Base-by-base conservation (phyloP, 2,113 vertebrate genomes). In the Pungitius pungitius region DNA sequence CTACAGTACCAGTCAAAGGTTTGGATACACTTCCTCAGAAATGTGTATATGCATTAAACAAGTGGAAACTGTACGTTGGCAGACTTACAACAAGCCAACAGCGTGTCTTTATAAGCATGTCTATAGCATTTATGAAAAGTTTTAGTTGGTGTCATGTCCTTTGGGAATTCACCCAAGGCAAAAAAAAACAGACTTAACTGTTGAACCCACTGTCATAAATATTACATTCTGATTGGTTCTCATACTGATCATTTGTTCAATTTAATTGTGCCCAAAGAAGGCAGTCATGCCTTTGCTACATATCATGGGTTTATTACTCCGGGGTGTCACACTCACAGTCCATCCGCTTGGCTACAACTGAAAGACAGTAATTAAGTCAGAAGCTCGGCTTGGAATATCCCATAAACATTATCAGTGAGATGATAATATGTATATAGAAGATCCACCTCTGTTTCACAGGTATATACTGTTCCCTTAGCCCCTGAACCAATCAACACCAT, bases 401-500 rank as follows among this genome's bases (percentile, higher is more conserved):
- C 26, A 20, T 8, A 55, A 55, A 17, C 30, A 58, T 20, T 17
- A 42, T 22, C 30, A 49, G 26, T 30, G 5, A 30, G 30, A 30
- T 30, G 2, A 30, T 30, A 30, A 30, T 30, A 40, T 52, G 10
- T 24, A 18, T 61, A 62, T 51, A 9, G 4, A 39, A 52, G 22
- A 58, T 0, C 64, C 68, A 58, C 37, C 14, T 76, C 27, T 18
- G 27, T 30, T 63, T 60, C 56, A 59, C 58, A 55, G n/a, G n/a
- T 58, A 11, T 49, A 7, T 12, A 12, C 39, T 13, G 39, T 59
- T 49, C 12, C 30, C 13, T 3, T 8, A 59, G 18, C 12, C 45
- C 24, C 6, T 74, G 20, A 22, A 12, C 20, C 58, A 64, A 65
- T 77, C 54, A 76, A 56, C 62, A 76, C 43, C 49, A 18, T 2